Base-by-base conservation (phyloP, 2,888 invertebrate species). In the Drosophila suboccidentalis region DNA sequence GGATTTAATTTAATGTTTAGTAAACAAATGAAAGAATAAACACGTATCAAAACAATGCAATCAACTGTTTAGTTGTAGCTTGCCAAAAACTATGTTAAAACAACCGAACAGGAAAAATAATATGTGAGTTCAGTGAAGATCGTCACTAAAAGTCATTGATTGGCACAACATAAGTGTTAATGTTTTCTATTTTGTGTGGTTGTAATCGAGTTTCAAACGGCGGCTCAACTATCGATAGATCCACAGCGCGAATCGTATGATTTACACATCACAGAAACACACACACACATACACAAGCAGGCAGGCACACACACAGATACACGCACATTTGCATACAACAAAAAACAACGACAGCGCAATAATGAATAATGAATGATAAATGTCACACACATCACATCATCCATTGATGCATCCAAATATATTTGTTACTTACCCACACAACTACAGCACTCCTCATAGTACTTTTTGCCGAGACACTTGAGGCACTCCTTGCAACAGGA, bases 401-500 rank as follows among this genome's bases (percentile, higher is more conserved):
- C 49, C 17, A 50, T 38, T 13, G 39, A 54, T 43, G 29, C 32
- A 70, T 32, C 43, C 22, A 55, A 29, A 29, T 29, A 5, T 46
- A 44, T 34, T 17, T 11, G 10, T 15, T 36, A 82, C 97, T 95
- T 94, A 98, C 99, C 98, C 86, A 99, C 98, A 94, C 98, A 99
- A 60, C 98, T 98, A 92, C 99, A 99, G 93, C 99, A 99, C 93
- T 98, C 98, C 78, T 95, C 96, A 93, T 97, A 98, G 55, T 98
- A 94, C 88, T 96, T 91, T 53, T 89, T 96, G 80, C 96, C 96
- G 65, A 99, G 94, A 91, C 99, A 99, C 90, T 95, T 96, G 86
- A 96, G 96, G 90, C 99, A 99, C 91, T 98, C 98, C 89, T 96
- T 96, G 93, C 98, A 98, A 92, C 98, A 98, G n/a, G 97, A 96